These are phyloP conservation scores for Propsilocerus akamusi DNA, from an alignment of 1,140 invertebrate species.

Conservation along the genomic window DNA sequence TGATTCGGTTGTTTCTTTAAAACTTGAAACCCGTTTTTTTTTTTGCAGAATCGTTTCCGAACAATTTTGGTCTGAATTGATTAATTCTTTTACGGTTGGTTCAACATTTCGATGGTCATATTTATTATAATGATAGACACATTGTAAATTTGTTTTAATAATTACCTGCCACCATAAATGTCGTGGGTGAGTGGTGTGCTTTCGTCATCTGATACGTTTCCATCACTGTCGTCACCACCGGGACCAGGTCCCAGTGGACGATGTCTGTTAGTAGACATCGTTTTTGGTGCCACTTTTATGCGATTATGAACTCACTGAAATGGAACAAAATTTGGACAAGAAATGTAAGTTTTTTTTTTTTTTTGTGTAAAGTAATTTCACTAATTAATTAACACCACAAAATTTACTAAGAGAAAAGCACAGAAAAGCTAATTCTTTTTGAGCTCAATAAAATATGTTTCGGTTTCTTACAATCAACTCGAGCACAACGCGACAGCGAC, in stretches of 20 bases:
- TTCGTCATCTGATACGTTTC: slow-evolving; percentile 69
- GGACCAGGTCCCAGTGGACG: slow-evolving; percentile 35
- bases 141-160: slow-evolving; percentile 5
- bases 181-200: slow-evolving; percentile 62
- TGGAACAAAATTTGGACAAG: not conserved
- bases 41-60: no score
- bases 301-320: not conserved
- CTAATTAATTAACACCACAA: no score
- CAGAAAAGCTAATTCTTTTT: not conserved
- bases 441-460: not conserved
- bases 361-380: no score
- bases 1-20: no score
- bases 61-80: no score
- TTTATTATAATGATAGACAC: no score
- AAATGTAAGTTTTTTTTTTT: no score
- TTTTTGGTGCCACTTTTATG: not conserved
- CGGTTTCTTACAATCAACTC: not conserved
- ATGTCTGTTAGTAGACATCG: slow-evolving; percentile 24
- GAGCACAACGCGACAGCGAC: not conserved
- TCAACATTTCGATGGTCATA: no score
- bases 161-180: slow-evolving; percentile 72
- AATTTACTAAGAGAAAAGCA: not conserved
- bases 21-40: no score
- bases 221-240: slow-evolving; percentile 37
- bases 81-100: no score